Percentiles rank a stretch among this genome's conserved stretches.
These are phyloP conservation scores for Cyphomyrus plagiostoma DNA, from an alignment of 2,113 vertebrate species.

Conservation along the genomic window DNA sequence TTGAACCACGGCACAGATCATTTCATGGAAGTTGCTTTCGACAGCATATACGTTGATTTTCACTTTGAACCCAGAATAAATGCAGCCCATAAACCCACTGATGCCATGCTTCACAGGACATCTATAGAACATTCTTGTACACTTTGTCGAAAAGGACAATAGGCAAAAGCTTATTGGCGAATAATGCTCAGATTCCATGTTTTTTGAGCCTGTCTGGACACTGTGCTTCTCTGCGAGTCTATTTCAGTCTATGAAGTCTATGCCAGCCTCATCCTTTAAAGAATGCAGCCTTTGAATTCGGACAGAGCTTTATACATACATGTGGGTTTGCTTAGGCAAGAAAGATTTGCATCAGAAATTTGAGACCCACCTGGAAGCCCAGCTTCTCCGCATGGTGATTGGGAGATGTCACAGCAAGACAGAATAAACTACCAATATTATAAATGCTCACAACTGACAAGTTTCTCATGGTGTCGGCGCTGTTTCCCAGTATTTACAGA, in stretches of 20 bases:
- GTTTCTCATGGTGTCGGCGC: background rate
- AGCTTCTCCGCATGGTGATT: background rate
- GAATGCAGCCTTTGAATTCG: background rate
- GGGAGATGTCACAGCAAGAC: background rate
- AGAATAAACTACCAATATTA: background rate
- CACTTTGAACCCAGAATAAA: too few relatives aligned
- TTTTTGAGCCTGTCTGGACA: too few relatives aligned
- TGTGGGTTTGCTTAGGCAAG: background rate
- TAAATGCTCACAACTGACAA: background rate
- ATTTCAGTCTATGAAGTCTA: background rate
- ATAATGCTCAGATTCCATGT: too few relatives aligned
- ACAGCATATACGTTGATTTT: too few relatives aligned
- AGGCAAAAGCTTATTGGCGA: too few relatives aligned
- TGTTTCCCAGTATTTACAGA: background rate
- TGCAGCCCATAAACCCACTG: too few relatives aligned
- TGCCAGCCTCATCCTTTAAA: background rate
- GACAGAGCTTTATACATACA: background rate
- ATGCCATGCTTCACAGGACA: too few relatives aligned
- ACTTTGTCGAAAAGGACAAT: too few relatives aligned
- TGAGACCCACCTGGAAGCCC: background rate
- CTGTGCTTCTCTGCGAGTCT: too few relatives aligned
- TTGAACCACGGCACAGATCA: too few relatives aligned
- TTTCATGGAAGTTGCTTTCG: too few relatives aligned
- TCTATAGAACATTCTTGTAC: too few relatives aligned
- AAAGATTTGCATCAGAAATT: background rate